Conservation (phyloP, 2,797 vertebrate genomes). For the Characodon lateralis region DNA sequence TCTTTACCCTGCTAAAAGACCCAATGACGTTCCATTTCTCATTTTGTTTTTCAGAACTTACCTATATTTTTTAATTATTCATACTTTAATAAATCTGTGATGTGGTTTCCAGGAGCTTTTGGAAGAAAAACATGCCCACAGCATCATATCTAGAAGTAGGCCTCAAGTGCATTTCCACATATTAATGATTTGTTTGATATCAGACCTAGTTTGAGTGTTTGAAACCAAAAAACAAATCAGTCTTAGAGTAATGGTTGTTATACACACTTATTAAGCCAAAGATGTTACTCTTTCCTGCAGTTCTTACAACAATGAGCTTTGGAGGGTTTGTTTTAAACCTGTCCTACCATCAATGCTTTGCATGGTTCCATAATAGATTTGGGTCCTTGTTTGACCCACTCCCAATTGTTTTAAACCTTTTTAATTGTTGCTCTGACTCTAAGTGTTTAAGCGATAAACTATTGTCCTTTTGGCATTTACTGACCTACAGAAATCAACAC, state of each 20-base stretch:
- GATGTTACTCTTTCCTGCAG: too few relatives aligned
- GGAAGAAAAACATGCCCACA: background rate
- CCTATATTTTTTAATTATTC: too few relatives aligned
- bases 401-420: background rate
- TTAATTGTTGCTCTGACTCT: background rate
- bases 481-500: too few relatives aligned
- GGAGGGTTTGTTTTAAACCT: too few relatives aligned
- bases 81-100: background rate
- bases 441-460: background rate
- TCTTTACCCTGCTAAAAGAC: background rate
- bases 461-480: background rate
- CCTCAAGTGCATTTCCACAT: too few relatives aligned
- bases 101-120: background rate
- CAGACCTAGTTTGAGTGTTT: too few relatives aligned
- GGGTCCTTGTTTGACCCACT: background rate
- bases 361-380: background rate
- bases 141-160: background rate
- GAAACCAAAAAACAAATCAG: background rate
- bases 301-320: too few relatives aligned
- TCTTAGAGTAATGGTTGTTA: background rate
- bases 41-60: too few relatives aligned
- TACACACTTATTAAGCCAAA: too few relatives aligned
- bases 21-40: too few relatives aligned
- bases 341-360: too few relatives aligned
- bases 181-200: too few relatives aligned